Conservation (phyloP, 2,797 vertebrate genomes). For the Microchirus variegatus region DNA sequence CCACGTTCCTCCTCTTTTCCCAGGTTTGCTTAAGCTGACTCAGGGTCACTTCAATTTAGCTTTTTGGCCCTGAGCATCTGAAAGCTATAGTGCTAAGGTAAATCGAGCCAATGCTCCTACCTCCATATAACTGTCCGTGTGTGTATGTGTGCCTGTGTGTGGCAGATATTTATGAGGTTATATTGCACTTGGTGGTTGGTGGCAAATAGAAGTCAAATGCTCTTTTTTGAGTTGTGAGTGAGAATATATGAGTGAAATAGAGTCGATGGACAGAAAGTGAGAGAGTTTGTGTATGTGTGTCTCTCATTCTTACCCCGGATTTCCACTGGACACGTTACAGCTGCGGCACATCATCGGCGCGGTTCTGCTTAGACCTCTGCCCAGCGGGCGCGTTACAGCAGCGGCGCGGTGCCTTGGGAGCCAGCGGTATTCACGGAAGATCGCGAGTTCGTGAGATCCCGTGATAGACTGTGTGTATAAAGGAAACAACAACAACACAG, state of each 20-base stretch:
- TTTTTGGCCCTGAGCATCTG: conserved; percentile 46
- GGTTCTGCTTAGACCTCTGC: no score
- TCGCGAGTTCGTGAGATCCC: no score
- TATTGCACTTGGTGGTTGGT: conserved; percentile 53
- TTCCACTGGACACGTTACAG: no score
- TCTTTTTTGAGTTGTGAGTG: conserved; percentile 53
- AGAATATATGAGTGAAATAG: conserved; percentile 35
- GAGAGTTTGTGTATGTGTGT: neutral
- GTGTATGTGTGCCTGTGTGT: neutral
- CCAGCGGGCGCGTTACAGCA: no score
- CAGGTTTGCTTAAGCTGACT: conserved; percentile 64
- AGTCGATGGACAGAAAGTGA: conserved; percentile 6
- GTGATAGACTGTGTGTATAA: no score
- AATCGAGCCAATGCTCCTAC: conserved; percentile 40
- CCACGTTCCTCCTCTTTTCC: conserved; percentile 34
- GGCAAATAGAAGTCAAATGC: conserved; percentile 56
- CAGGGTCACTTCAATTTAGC: conserved; percentile 76
- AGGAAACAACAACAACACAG: no score
- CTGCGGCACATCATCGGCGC: no score
- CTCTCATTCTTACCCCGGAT: conserved; percentile 15
- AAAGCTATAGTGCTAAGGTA: conserved; percentile 57
- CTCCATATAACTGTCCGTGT: neutral
- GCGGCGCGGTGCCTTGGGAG: no score
- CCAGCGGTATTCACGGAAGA: no score
- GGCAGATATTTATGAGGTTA: conserved; percentile 57